Evolutionary conservation across 1,140 invertebrate species (phyloP).

Genomic region (Galleria mellonella): DNA sequence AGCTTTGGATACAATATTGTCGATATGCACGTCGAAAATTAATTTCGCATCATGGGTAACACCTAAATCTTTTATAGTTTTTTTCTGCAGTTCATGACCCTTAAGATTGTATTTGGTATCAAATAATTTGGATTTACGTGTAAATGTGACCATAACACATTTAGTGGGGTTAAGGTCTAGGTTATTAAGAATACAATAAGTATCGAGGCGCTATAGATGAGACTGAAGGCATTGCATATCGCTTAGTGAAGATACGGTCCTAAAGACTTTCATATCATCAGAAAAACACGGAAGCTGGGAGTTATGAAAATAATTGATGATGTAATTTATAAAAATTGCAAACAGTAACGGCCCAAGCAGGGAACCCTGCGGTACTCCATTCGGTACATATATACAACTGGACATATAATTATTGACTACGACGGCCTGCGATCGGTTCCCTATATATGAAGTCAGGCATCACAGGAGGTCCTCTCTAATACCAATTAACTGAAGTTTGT

Average conservation of each 20-base stretch:
- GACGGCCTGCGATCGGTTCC: neutral
- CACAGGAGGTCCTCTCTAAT: neutral
- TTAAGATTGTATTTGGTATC: no score
- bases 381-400: neutral
- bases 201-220: no score
- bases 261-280: neutral
- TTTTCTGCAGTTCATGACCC: no score
- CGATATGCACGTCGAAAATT: no score
- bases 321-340: neutral
- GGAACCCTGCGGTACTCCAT: neutral
- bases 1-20: no score
- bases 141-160: no score
- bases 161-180: no score
- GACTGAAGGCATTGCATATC: no score
- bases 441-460: neutral
- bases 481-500: neutral
- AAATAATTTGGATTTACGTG: no score
- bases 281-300: neutral
- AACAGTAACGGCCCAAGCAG: neutral
- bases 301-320: neutral
- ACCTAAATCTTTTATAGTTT: no score
- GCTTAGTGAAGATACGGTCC: neutral
- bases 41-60: no score
- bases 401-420: neutral
- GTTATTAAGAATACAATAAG: no score